These are phyloP conservation scores for Pholis gunnellus DNA, from an alignment of 2,113 vertebrate genomes.

Conservation along the genomic window DNA sequence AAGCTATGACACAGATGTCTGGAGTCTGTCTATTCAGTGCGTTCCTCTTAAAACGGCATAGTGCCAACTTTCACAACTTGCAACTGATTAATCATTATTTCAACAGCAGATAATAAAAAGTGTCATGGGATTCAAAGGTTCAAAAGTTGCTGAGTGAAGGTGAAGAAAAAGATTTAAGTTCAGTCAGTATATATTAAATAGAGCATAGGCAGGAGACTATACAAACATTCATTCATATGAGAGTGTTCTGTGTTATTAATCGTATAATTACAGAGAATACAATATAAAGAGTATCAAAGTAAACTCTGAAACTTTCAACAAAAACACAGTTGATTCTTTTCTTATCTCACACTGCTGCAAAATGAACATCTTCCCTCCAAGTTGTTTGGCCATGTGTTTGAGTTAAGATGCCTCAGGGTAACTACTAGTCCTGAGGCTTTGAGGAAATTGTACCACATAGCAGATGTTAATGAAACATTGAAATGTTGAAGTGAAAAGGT, in stretches of 20 bases:
- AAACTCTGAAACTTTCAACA: constrained; percentile 18
- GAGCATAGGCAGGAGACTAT: background rate
- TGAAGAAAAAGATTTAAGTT: background rate
- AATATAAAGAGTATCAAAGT: background rate
- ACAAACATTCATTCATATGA: background rate
- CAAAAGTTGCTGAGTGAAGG: background rate
- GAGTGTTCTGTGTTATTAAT: background rate
- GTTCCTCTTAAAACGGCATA: background rate
- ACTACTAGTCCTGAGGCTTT: constrained; percentile 38
- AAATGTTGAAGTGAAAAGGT: constrained; percentile 58
- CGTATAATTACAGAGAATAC: background rate
- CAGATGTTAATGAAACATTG: constrained; percentile 72
- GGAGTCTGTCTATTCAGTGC: background rate
- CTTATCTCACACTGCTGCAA: background rate
- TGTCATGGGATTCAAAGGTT: background rate
- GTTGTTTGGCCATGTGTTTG: constrained; percentile 56
- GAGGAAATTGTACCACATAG: constrained; percentile 48
- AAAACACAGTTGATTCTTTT: background rate
- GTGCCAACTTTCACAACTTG: background rate
- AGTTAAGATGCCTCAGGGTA: constrained; percentile 57
- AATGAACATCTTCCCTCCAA: constrained; percentile 36
- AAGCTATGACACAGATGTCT: background rate
- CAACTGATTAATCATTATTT: background rate
- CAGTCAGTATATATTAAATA: background rate
- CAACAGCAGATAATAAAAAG: background rate